Conservation (phyloP, 2,888 invertebrate species). For the Nasonia oneida region DNA sequence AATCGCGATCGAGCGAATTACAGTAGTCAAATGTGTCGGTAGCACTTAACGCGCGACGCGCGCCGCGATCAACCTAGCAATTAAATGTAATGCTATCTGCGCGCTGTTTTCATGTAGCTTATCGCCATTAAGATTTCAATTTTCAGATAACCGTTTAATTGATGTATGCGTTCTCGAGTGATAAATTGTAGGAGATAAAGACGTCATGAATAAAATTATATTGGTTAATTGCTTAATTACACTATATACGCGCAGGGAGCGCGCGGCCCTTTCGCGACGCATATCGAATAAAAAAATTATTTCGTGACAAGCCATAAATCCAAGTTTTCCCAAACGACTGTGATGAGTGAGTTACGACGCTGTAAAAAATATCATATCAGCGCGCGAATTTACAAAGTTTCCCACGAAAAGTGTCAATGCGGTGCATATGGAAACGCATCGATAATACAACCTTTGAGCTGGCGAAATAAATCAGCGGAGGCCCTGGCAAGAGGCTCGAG, state of each 20-base stretch:
- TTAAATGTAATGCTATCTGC: not conserved
- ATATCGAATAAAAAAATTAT: not conserved
- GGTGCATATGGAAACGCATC: not conserved
- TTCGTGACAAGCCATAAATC: not conserved
- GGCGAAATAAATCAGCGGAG: slow-evolving; percentile 27
- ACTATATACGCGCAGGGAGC: not conserved
- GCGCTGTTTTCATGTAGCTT: not conserved
- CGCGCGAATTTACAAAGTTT: not conserved
- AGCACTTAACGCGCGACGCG: not conserved
- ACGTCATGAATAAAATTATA: slow-evolving; percentile 44
- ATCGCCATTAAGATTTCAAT: slow-evolving; percentile 38
- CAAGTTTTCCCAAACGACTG: not conserved
- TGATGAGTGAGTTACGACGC: not conserved
- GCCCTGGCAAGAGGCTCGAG: slow-evolving; percentile 43
- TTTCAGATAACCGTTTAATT: slow-evolving; percentile 41
- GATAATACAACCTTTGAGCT: slow-evolving; percentile 12
- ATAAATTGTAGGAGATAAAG: slow-evolving; percentile 32
- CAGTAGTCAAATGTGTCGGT: not conserved
- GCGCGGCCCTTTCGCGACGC: not conserved
- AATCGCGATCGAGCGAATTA: not conserved
- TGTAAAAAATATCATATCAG: not conserved
- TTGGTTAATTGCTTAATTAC: slow-evolving; percentile 38
- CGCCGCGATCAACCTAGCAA: not conserved
- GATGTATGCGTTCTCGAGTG: slow-evolving; percentile 2
- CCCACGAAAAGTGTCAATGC: not conserved